Base-by-base conservation (phyloP, 2,797 vertebrate species). In the Chelmon rostratus region DNA sequence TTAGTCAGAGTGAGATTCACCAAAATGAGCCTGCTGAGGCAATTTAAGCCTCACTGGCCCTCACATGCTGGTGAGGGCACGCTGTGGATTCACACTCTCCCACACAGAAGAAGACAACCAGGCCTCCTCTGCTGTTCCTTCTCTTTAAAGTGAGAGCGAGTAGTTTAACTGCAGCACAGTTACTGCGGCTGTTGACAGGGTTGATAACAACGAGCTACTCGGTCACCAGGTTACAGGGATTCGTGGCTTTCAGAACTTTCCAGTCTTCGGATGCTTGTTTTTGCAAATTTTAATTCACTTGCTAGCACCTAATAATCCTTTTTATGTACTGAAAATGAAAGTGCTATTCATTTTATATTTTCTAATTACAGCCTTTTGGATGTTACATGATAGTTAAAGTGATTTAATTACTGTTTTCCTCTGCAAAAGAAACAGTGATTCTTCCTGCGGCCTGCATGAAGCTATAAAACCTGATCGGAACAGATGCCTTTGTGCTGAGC, bases 401-500 rank as follows among this genome's bases (percentile, higher is more conserved):
- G 5, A 72, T 68, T 79, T 64, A 76, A 84, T 38, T 31, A 62
- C 12, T 38, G 28, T 71, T 83, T 84, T 56, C 10, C 40, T 35
- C 33, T 6, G 46, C 16, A 28, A 52, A 69, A 33, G 4, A 33
- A 57, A 52, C 8, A 12, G 2, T 53, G 18, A 68, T 52, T 47
- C 13, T 16, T 21, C 1, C 33, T 1, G 5, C 61, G 37, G 23
- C 53, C 16, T 2, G 3, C 33, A 35, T 52, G 42, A 69, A 47
- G 67, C 23, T 53, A 15, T 62, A 12, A 79, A 73, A 54, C 59
- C 53, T 33, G 15, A 62, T 25, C 12, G 33, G 69, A 83, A 78
- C 75, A 69, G 66, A 83, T 73, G 73, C 52, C 33, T 78, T 63
- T 86, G 62, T 78, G 65, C 64, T 66, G 53, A 74, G 61, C 47